Evolutionary conservation across 92 coral and sea anemone genomes (phyloP), one percentile per base, ranked within the genome.

Genomic region (Epizoanthus ramosus): DNA sequence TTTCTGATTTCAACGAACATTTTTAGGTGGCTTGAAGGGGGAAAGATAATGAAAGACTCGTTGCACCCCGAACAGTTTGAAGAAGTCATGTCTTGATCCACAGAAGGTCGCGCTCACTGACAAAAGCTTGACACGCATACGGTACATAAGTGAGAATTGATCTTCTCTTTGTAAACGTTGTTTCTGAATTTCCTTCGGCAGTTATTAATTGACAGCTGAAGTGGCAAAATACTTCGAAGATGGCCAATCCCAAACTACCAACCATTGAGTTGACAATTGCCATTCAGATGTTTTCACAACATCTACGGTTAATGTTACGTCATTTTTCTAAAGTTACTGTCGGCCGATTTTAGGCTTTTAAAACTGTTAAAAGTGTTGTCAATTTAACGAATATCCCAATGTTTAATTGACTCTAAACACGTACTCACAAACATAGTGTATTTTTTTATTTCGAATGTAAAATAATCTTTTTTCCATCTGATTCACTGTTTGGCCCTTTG

Each of bases 1-100:
- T 76, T 76, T 16, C 7, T 59, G 57, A 54, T 37, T n/a, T 76
- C 57, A 76, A 60, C 57, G 5, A 76, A 7, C 67, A 4, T 75
- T 75, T 52, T 17, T 18, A 58, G 0, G 4, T 25, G 33, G 33
- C 18, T 57, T 37, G 54, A 10, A 19, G 63, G 3, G 15, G 7
- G 22, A 6, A 59, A 35, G 17, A 4, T 37, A 12, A 10, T 33
- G 39, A 76, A 25, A 54, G 64, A 14, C 22, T 58, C 63, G 16
- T 76, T 76, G 57, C 58, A 37, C 37, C 19, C 45, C 54, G 53
- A 75, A 37, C 16, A 21, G 3, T 13, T 37, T 41, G 70, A 59
- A 9, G 45, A 60, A 21, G 23, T 56, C 81, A 76, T 76, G 50
- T n/a, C 59, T 22, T 28, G 10, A 6, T 54, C 18, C 21, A 24